These are phyloP conservation scores for Papilio helenus DNA, from an alignment of 1,140 invertebrate species.

Conservation along the genomic window DNA sequence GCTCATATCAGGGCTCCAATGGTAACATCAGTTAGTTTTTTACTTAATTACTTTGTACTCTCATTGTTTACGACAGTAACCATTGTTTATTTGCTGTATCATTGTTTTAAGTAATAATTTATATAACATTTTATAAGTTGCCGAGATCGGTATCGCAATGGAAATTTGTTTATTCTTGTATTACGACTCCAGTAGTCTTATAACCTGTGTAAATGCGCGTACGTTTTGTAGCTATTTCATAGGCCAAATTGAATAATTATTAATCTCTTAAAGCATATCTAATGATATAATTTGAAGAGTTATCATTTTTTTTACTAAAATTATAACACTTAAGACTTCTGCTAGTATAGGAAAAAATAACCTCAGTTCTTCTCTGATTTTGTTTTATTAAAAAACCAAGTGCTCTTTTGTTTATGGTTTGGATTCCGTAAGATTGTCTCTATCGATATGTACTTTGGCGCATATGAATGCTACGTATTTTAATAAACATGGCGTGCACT, in stretches of 20 bases:
- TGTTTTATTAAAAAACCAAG: too few relatives aligned
- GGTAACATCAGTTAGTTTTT: conserved; percentile 28
- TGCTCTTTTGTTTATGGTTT: background rate
- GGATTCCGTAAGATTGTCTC: background rate
- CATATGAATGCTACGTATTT: conserved; percentile 13
- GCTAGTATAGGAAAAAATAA: background rate
- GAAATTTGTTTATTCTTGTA: background rate
- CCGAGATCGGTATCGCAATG: background rate
- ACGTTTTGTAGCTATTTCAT: background rate
- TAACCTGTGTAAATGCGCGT: background rate
- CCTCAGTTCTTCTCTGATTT: background rate
- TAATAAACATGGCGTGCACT: conserved; percentile 22
- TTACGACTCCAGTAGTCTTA: background rate
- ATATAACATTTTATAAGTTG: background rate
- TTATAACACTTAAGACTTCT: background rate
- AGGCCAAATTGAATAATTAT: too few relatives aligned
- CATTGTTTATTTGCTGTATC: conserved; percentile 30
- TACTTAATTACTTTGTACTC: conserved; percentile 32
- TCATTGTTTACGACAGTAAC: conserved; percentile 1
- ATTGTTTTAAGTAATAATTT: background rate
- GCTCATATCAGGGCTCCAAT: conserved; percentile 22
- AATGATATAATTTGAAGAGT: background rate
- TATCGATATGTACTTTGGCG: background rate
- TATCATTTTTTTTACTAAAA: too few relatives aligned
- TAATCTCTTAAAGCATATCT: background rate